Percentiles rank a stretch among this genome's conserved stretches.
phyloP scores from a whole-genome alignment of 2,113 vertebrate species.

The Gracilinanus agilis region DNA sequence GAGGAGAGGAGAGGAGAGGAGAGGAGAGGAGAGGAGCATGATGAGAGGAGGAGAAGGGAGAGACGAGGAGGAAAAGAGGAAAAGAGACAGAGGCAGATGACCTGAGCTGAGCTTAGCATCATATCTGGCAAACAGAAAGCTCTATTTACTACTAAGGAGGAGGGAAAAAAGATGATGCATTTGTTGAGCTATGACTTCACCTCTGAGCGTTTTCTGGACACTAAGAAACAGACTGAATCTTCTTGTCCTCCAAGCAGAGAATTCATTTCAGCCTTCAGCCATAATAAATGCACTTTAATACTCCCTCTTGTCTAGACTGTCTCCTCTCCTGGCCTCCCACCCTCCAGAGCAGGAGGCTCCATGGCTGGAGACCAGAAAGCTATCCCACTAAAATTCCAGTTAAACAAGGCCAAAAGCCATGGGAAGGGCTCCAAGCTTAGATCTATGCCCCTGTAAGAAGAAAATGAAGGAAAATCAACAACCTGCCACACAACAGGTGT shows the following conservation, averaged over 20 bases:
- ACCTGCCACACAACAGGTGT: not conserved
- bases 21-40: no score
- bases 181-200: not conserved
- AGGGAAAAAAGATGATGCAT: not conserved
- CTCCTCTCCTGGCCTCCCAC: not conserved
- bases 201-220: not conserved
- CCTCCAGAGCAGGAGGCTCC: not conserved
- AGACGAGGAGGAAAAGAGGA: not conserved
- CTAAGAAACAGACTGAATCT: not conserved
- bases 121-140: not conserved
- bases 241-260: not conserved
- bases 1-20: no score
- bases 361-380: not conserved
- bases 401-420: not conserved
- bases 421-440: not conserved
- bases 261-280: not conserved
- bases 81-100: not conserved
- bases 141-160: not conserved
- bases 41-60: not conserved
- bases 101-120: not conserved
- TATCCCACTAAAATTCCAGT: not conserved
- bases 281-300: not conserved
- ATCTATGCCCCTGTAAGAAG: not conserved
- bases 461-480: not conserved
- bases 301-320: conserved; percentile 2